phyloP scores from a whole-genome alignment of 2,888 invertebrate genomes.

The Cistogaster globosa region DNA sequence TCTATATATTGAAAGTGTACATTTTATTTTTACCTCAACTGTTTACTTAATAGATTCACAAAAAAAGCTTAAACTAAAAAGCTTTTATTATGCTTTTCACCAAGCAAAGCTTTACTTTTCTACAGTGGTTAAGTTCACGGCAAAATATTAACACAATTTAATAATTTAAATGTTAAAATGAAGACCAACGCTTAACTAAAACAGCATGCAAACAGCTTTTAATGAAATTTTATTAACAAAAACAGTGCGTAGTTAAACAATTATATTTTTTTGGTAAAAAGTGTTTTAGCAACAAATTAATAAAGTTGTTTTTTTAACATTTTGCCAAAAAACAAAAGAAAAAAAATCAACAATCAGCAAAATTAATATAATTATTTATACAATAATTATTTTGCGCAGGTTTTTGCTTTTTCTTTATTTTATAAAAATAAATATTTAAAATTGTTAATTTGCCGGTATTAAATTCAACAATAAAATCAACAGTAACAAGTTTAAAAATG shows the following conservation, averaged over 20 bases:
- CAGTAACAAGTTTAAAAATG: conserved; percentile 27
- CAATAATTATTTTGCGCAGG: conserved; percentile 2
- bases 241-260: conserved; percentile 10
- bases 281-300: not conserved
- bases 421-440: too few relatives aligned
- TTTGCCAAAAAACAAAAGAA: too few relatives aligned
- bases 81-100: not conserved
- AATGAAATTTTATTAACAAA: conserved; percentile 20
- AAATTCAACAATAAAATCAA: not conserved
- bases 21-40: too few relatives aligned
- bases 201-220: not conserved
- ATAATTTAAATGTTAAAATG: not conserved
- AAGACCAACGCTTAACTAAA: conserved; percentile 38
- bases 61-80: not conserved
- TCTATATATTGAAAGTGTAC: too few relatives aligned
- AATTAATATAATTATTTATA: too few relatives aligned
- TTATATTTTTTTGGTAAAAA: conserved; percentile 3
- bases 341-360: too few relatives aligned
- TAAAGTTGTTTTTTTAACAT: too few relatives aligned
- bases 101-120: conserved; percentile 7
- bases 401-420: too few relatives aligned
- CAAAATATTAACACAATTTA: not conserved
- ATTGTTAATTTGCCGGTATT: not conserved
- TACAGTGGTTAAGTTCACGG: conserved; percentile 37
- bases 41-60: too few relatives aligned